Conservation (phyloP, 2,888 invertebrate species). For the Eudemis profundana region DNA sequence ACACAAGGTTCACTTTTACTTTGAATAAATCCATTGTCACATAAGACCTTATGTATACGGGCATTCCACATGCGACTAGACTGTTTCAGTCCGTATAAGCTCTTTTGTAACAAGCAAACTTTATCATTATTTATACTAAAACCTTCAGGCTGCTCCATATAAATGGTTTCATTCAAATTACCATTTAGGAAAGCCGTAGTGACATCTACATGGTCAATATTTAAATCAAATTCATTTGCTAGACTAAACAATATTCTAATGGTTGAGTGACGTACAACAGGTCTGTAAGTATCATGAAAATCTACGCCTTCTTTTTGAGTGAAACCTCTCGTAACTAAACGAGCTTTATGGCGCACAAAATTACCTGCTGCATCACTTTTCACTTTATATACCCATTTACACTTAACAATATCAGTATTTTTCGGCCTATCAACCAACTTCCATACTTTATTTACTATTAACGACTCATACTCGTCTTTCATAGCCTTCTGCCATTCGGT, state of each 20-base stretch:
- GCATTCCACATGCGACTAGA: slow-evolving; percentile 42
- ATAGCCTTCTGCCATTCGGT: slow-evolving; percentile 4
- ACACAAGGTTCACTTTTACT: slow-evolving; percentile 12
- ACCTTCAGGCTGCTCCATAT: slow-evolving; percentile 41
- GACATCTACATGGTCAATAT: slow-evolving; percentile 44
- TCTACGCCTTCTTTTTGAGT: slow-evolving; percentile 8
- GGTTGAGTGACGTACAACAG: slow-evolving; percentile 40
- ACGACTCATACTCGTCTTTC: slow-evolving; percentile 4
- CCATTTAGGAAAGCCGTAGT: slow-evolving; percentile 42
- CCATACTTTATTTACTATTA: slow-evolving; percentile 13
- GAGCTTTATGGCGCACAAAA: slow-evolving; percentile 7
- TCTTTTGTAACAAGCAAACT: slow-evolving; percentile 42
- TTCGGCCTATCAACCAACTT: slow-evolving; percentile 12
- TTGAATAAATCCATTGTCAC: neutral
- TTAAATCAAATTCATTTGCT: slow-evolving; percentile 27
- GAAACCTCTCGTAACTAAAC: slow-evolving; percentile 11
- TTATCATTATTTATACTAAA: slow-evolving; percentile 35
- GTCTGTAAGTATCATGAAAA: slow-evolving; percentile 34
- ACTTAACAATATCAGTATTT: slow-evolving; percentile 1
- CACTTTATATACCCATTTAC: slow-evolving; percentile 15
- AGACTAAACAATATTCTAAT: slow-evolving; percentile 42
- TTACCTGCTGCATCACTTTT: slow-evolving; percentile 5
- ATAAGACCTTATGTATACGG: neutral
- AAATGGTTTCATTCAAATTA: slow-evolving; percentile 34
- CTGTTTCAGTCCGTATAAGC: slow-evolving; percentile 45